Percentiles rank a stretch among this genome's conserved stretches.
Conservation (phyloP, 2,113 vertebrate genomes). For the Centropus unirufus region DNA sequence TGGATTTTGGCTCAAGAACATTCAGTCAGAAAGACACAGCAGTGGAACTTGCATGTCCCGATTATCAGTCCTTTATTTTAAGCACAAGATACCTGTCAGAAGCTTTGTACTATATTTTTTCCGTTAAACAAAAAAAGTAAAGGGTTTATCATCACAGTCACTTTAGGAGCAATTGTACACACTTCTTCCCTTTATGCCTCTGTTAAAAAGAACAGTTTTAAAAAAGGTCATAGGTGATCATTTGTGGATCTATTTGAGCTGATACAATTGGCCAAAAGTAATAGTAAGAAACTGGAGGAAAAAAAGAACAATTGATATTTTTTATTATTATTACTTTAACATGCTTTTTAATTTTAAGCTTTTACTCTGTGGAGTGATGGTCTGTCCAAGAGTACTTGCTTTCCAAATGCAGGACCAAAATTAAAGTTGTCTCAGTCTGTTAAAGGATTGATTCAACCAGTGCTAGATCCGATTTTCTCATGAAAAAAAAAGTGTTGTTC, state of each 20-base stretch:
- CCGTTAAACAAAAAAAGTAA: not conserved
- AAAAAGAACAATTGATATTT: not conserved
- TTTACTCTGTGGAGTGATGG: not conserved
- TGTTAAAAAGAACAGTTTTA: not conserved
- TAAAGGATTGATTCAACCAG: not conserved
- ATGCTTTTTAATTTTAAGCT: not conserved
- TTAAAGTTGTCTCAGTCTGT: not conserved
- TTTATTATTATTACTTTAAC: not conserved
- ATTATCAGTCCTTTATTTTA: not conserved
- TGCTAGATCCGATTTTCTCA: not conserved
- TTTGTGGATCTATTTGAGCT: not conserved
- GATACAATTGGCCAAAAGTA: not conserved
- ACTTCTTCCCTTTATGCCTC: not conserved
- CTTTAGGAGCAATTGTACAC: not conserved
- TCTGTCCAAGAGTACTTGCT: not conserved
- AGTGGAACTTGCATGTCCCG: not conserved
- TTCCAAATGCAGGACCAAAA: not conserved
- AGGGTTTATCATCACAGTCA: not conserved
- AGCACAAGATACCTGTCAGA: not conserved
- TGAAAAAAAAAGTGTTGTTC: not conserved
- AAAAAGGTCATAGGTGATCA: not conserved
- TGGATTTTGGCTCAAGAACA: not conserved
- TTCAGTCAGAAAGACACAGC: not conserved
- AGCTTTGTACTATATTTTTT: not conserved
- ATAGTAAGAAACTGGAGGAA: not conserved